phyloP scores from a whole-genome alignment of 2,113 vertebrate species.

The Euleptes europaea region DNA sequence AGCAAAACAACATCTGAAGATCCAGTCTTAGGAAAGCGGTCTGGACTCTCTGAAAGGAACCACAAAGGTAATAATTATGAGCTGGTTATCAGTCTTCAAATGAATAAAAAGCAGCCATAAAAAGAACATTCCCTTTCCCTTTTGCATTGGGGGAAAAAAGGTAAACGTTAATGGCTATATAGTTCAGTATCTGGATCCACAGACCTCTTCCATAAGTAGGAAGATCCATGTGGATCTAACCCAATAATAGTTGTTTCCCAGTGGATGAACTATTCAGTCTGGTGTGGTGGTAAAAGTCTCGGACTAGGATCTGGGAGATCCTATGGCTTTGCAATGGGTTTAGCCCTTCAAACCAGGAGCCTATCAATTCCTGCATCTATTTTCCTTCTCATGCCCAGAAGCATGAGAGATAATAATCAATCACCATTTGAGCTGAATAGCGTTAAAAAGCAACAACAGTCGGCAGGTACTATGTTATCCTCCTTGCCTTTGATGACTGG shows the following conservation, averaged over 20 bases:
- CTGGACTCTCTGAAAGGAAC: background rate
- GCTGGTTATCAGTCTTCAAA: background rate
- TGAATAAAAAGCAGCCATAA: background rate
- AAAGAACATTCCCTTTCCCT: background rate
- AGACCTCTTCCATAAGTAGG: background rate
- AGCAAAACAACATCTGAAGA: background rate
- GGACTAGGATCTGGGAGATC: too few species aligned
- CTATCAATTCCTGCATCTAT: too few species aligned
- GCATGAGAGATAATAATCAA: background rate
- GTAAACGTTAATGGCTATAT: background rate
- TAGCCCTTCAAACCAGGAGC: too few species aligned
- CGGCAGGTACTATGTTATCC: background rate
- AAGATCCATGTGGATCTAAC: background rate
- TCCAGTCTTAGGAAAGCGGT: background rate
- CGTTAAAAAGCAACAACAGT: background rate
- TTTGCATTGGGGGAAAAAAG: too few species aligned
- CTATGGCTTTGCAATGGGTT: too few species aligned
- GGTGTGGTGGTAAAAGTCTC: too few species aligned
- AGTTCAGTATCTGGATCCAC: background rate
- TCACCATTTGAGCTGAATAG: background rate
- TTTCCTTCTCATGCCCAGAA: too few species aligned
- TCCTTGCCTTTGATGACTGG: background rate
- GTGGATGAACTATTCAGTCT: background rate
- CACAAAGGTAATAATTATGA: background rate
- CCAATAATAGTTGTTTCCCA: background rate